phyloP scores from a whole-genome alignment of 92 coral and sea anemone genomes.

The Chrysogorgia sp. region DNA sequence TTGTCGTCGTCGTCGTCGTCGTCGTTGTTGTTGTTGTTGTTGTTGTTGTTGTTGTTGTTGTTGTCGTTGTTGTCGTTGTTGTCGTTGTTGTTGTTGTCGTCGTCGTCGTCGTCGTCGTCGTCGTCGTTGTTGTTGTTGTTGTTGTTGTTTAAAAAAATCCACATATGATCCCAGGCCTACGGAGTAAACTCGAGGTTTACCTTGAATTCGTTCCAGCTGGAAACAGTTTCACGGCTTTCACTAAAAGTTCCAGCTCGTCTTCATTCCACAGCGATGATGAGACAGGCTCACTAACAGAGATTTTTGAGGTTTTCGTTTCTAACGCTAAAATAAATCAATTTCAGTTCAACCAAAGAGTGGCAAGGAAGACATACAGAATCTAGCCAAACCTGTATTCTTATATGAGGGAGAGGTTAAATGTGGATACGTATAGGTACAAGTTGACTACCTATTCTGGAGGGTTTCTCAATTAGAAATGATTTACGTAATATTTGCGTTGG shows the following conservation, averaged over 20 bases:
- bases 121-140: too few species aligned
- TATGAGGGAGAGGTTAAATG: too few species aligned
- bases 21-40: background rate
- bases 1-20: too few species aligned
- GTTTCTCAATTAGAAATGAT: too few species aligned
- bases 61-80: background rate
- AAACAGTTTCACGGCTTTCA: conserved; percentile 93
- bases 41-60: background rate
- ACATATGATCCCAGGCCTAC: background rate
- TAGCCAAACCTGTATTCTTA: background rate
- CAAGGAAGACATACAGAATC: too few species aligned
- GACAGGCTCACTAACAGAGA: background rate
- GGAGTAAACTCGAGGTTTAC: conserved; percentile 32
- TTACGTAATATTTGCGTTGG: too few species aligned
- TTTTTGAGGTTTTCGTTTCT: conserved; percentile 27
- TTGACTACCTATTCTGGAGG: too few species aligned
- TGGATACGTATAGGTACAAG: too few species aligned
- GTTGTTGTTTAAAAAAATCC: too few species aligned
- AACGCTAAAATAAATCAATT: conserved; percentile 51
- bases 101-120: conserved; percentile 13
- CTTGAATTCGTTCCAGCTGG: conserved; percentile 97
- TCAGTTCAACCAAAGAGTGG: too few species aligned
- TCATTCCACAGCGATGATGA: conserved; percentile 66
- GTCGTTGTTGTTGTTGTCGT: background rate
- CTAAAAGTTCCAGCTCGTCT: conserved; percentile 83